Evolutionary conservation across 2,113 vertebrate species (phyloP).

Genomic region (Melospiza melodia): DNA sequence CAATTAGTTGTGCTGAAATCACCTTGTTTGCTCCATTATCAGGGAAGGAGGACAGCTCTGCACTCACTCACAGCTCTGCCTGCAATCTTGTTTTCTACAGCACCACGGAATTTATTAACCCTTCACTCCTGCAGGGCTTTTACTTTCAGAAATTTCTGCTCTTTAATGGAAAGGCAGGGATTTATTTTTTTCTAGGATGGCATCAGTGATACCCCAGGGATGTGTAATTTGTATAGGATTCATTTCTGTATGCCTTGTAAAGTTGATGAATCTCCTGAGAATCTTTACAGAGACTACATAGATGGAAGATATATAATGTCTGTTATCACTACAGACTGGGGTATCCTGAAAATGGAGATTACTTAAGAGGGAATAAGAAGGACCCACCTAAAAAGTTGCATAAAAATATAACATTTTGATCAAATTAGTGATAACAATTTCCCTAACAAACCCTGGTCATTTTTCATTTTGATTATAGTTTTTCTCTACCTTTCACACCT

Average conservation of each 20-base stretch:
- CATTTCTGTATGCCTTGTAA: background rate
- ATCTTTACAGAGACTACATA: background rate
- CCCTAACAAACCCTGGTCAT: background rate
- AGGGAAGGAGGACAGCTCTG: background rate
- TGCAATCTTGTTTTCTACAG: background rate
- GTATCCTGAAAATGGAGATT: background rate
- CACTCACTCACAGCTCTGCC: background rate
- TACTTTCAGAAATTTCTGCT: background rate
- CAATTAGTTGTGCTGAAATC: constrained; percentile 42
- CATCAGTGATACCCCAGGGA: background rate
- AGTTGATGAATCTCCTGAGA: background rate
- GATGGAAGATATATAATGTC: background rate
- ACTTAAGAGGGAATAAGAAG: background rate
- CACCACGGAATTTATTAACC: background rate
- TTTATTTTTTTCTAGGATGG: background rate
- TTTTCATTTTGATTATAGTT: background rate
- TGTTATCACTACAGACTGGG: background rate
- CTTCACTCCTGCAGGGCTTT: background rate
- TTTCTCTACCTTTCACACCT: background rate
- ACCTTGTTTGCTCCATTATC: constrained; percentile 15
- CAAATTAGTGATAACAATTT: background rate
- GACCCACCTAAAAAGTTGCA: background rate
- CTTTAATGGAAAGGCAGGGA: background rate
- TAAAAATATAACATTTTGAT: background rate
- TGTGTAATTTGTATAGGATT: background rate